Evolutionary conservation across 2,797 vertebrate genomes (phyloP), one percentile per base, ranked within the genome.

Genomic region (Knipowitschia caucasica): DNA sequence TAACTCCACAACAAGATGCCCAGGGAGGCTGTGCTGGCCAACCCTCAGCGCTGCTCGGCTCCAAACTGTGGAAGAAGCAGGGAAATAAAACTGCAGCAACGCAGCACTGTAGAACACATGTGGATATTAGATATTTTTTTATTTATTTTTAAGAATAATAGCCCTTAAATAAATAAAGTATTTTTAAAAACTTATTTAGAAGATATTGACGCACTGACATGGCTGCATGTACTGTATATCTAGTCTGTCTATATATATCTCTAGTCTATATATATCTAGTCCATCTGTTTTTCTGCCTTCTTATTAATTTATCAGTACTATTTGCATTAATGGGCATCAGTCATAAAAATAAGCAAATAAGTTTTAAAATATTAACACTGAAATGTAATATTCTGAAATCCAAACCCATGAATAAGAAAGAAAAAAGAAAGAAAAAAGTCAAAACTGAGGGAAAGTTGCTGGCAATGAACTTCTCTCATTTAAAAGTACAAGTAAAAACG

Each of bases 1-100:
- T 84, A 86, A 84, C 72, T 85, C 68, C 68, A 81, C 77, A 85
- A 83, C 73, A 77, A 78, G 82, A 76, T 77, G 64, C 73, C 65
- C 50, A 63, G 73, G 71, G 81, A 85, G 69, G 47, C 64, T 56
- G 30, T 53, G 75, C 62, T 51, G 63, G 58, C 53, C 45, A 3
- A 49, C 59, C 42, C 75, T 79, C 62, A 64, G 66, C 47, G 59
- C 54, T 55, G 62, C 72, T 80, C 69, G 64, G 60, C 25, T 73
- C 62, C 60, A 71, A 42, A 26, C 59, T 66, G 54, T 50, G 64
- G 81, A 69, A 27, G 39, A 52, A 75, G 30, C 40, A 57, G 75
- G 65, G 67, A 58, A 67, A 73, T 59, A 71, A 60, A 27, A 45
- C 9, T 36, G 50, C 56, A 56, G 59, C 18, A 27, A 43, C 30